Percentiles rank a stretch among this genome's conserved stretches.
These are phyloP conservation scores for Ascidia mentula DNA, from an alignment of 23 tunicate species.

Conservation along the genomic window DNA sequence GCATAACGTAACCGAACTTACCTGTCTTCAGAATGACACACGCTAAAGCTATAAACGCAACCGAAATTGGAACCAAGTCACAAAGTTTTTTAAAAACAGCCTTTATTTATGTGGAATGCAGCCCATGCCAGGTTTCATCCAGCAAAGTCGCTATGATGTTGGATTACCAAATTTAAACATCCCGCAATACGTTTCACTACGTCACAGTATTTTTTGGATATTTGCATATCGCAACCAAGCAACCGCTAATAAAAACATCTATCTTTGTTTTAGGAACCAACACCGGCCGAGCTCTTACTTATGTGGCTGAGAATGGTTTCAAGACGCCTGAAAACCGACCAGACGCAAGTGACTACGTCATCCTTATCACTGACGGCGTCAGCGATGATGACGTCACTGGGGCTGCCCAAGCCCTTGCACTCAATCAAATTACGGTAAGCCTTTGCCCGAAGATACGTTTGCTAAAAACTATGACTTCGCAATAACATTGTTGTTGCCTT, in stretches of 20 bases:
- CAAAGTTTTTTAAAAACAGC: too few species aligned
- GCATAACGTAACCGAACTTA: too few species aligned
- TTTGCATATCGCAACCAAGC: too few species aligned
- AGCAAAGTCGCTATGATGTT: too few species aligned
- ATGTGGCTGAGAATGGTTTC: slow-evolving; percentile 39
- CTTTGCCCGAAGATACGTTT: background rate
- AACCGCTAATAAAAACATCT: background rate
- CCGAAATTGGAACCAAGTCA: too few species aligned
- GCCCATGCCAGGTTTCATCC: too few species aligned
- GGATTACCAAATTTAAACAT: too few species aligned
- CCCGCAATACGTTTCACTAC: too few species aligned
- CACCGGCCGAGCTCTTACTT: slow-evolving; percentile 51
- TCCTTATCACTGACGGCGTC: slow-evolving; percentile 50
- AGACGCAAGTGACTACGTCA: slow-evolving; percentile 55
- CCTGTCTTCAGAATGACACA: too few species aligned
- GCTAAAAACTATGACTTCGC: background rate
- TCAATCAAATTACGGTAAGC: slow-evolving; percentile 44
- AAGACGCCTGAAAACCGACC: slow-evolving; percentile 35
- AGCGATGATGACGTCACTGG: slow-evolving; percentile 58
- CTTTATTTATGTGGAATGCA: too few species aligned
- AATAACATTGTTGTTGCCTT: background rate
- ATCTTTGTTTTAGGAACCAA: slow-evolving; percentile 42
- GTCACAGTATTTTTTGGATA: too few species aligned
- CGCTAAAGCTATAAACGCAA: too few species aligned
- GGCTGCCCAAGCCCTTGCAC: slow-evolving; percentile 30